Conservation (phyloP, 1,140 invertebrate species). For the Aleiodes sp. region DNA sequence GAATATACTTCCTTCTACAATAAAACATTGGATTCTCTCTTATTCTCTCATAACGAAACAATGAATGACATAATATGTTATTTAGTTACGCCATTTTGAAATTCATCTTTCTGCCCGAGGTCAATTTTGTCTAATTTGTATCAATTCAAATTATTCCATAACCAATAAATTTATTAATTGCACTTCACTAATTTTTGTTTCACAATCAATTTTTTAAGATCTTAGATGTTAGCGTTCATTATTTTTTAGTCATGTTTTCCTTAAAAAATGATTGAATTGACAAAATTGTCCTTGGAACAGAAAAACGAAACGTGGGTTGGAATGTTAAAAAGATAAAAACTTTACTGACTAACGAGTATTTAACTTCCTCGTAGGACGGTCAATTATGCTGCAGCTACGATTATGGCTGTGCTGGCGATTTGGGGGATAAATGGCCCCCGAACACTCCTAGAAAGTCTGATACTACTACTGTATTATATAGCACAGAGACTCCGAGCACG, state of each 20-base stretch:
- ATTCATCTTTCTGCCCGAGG: constrained; percentile 19
- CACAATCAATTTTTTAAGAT: no score
- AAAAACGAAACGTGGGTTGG: background rate
- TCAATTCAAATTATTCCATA: background rate
- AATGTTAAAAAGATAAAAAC: background rate
- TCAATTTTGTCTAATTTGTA: constrained; percentile 20
- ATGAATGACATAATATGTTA: constrained; percentile 54
- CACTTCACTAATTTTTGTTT: background rate
- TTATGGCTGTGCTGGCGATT: constrained; percentile 69
- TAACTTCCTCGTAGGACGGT: constrained; percentile 66
- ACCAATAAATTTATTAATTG: background rate
- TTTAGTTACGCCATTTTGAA: constrained; percentile 16
- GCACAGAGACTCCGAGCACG: constrained; percentile 45
- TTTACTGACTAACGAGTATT: constrained; percentile 46
- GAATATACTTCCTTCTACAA: no score
- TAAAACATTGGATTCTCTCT: no score
- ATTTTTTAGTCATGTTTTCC: no score
- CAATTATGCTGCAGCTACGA: constrained; percentile 72
- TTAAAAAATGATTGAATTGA: constrained; percentile 2
- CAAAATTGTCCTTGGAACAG: constrained; percentile 27
- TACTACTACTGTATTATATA: constrained; percentile 43
- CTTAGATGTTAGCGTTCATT: background rate
- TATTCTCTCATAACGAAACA: constrained; percentile 43
- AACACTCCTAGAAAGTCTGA: constrained; percentile 43
- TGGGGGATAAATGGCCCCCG: constrained; percentile 47